A percentile compares a stretch with the other conserved stretches of the same genome.
phyloP scores from a whole-genome alignment of 2,797 vertebrate species.

The Lepidocolaptes lacrymiger region DNA sequence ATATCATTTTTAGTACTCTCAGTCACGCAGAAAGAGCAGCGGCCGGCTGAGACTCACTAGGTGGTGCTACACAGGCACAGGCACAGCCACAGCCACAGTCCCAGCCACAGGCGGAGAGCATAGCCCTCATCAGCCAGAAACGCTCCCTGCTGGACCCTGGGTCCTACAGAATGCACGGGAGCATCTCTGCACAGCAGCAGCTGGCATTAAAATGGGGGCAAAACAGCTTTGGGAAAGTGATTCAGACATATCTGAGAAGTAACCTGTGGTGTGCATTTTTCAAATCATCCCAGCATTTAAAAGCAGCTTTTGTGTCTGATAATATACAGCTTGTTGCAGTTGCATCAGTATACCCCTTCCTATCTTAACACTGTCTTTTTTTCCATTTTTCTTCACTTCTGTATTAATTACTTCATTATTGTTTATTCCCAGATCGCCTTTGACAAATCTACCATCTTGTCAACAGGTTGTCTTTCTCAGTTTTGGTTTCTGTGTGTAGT shows the following conservation, averaged over 20 bases:
- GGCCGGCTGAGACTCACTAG: neutral
- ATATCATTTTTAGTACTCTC: accelerated
- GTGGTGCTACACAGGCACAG: constrained; percentile 40
- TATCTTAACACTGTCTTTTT: neutral
- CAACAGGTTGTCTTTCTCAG: neutral
- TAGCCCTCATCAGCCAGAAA: accelerated
- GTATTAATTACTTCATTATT: neutral
- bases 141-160: accelerated
- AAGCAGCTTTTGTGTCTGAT: neutral
- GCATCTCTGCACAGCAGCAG: neutral
- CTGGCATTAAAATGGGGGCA: neutral
- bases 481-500: neutral
- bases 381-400: neutral
- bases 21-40: accelerated
- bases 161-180: accelerated
- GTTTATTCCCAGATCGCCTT: neutral
- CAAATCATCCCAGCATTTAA: neutral
- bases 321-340: neutral
- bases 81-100: too few relatives aligned
- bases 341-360: neutral
- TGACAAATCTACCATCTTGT: neutral
- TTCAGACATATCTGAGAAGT: neutral
- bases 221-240: neutral
- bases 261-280: neutral
- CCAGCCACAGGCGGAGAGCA: too few relatives aligned